Base-by-base conservation (phyloP, 2,797 vertebrate genomes). In the Acanthornis magna region DNA sequence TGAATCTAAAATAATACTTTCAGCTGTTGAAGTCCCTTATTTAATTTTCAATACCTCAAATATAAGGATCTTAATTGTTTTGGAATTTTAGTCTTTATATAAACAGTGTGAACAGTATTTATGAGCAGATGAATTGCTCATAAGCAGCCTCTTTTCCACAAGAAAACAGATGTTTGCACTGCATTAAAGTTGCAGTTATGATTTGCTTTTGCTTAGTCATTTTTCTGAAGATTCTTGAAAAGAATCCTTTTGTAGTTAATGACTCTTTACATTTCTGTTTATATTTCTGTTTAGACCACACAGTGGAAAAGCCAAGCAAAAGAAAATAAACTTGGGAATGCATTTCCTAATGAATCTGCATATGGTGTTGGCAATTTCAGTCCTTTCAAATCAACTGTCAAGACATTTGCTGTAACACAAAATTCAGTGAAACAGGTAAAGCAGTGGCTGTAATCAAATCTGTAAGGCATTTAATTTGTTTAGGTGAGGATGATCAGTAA, bases 301-400 rank as follows among this genome's bases (percentile, higher is more conserved):
- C 97, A 98, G 22, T 97, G 98, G 97, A 98, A 98, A 97, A 97
- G 89, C 84, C 97, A 98, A 96, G 96, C 97, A 88, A 98, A 98
- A 93, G 98, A 98, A 94, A 98, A 97, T 91, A 98, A 98, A 95
- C 76, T 93, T 80, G 97, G 94, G 43, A 95, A 93, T 96, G 81
- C 47, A 5, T 97, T 98, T 92, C 57, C 96, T 95, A 95, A 91
- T 94, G 97, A 98, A 27, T 97, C 97, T 95, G 42, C 96, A 19
- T 96, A 95, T 27, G 81, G 95, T 91, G 95, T 96, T 96, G 96
- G 97, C 62, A 97, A 83, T 93, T 98, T 97, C 80, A 97, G 94
- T 95, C 80, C 97, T 96, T 98, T 98, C 91, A 97, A 96, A 87
- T 95, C 97, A 93, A 76, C 94, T 94, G 67, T 96, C 74, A 98